Evolutionary conservation across 1,140 invertebrate species (phyloP).

Genomic region (Diabrotica virgifera): DNA sequence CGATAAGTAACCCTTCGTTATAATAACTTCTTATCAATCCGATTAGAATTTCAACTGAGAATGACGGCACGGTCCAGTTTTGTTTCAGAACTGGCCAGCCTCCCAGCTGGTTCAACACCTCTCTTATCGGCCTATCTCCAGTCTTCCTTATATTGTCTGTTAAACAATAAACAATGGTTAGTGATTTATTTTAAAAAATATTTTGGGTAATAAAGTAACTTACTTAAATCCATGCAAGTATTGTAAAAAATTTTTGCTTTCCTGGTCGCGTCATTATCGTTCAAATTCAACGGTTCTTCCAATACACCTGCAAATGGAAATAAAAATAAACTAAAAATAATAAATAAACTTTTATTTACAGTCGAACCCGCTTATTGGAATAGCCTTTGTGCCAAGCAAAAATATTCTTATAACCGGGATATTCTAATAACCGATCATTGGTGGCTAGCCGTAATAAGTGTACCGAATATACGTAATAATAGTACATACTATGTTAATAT

Average conservation of each 20-base stretch:
- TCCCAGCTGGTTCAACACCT: slow-evolving; percentile 61
- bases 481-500: too few relatives aligned
- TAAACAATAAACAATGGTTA: too few relatives aligned
- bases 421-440: too few relatives aligned
- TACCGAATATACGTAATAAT: too few relatives aligned
- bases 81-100: slow-evolving; percentile 73
- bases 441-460: too few relatives aligned
- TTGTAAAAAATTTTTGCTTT: slow-evolving; percentile 84
- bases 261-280: slow-evolving; percentile 69
- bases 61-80: slow-evolving; percentile 61
- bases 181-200: background rate
- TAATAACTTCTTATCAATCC: slow-evolving; percentile 67
- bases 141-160: slow-evolving; percentile 69
- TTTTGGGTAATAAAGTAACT: slow-evolving; percentile 49
- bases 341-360: too few relatives aligned
- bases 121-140: slow-evolving; percentile 62
- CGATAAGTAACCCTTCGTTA: slow-evolving; percentile 72
- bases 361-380: too few relatives aligned
- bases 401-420: too few relatives aligned
- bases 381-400: too few relatives aligned
- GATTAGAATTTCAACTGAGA: slow-evolving; percentile 62
- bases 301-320: slow-evolving; percentile 55
- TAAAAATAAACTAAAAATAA: too few relatives aligned
- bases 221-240: slow-evolving; percentile 85
- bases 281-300: slow-evolving; percentile 61